These are phyloP conservation scores for Gari tellinella DNA, from an alignment of 2,888 invertebrate species.

Conservation along the genomic window DNA sequence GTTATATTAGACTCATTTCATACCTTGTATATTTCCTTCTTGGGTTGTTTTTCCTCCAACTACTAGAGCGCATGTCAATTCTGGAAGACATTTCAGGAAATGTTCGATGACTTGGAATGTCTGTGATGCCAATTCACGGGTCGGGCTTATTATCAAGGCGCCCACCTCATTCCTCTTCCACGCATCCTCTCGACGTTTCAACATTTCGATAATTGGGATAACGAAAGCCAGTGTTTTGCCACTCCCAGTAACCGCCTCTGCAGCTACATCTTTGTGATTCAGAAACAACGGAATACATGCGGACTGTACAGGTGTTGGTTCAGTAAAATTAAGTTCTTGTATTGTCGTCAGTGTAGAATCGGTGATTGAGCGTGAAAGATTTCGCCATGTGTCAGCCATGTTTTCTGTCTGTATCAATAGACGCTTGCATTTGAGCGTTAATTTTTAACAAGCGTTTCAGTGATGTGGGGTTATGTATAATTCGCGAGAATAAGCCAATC, in stretches of 20 bases:
- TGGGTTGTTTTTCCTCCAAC: conserved; percentile 90
- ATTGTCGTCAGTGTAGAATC: conserved; percentile 55
- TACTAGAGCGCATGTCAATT: conserved; percentile 83
- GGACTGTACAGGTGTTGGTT: conserved; percentile 85
- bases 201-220: conserved; percentile 94
- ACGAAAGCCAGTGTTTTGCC: conserved; percentile 99
- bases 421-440: conserved; percentile 26
- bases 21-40: no score
- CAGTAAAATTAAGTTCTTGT: conserved; percentile 60
- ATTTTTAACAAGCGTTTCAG: conserved; percentile 13
- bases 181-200: conserved; percentile 84
- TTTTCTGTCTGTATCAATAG: conserved; percentile 38
- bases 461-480: not conserved
- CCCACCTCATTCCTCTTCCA: conserved; percentile 87
- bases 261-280: conserved; percentile 97
- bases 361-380: conserved; percentile 50
- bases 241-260: conserved; percentile 99
- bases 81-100: conserved; percentile 78
- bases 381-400: conserved; percentile 70
- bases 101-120: conserved; percentile 87
- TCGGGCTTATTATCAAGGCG: conserved; percentile 96
- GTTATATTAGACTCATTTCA: no score
- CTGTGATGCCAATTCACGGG: conserved; percentile 96
- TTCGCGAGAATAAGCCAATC: no score
- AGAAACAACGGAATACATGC: conserved; percentile 95